Evolutionary conservation across 1,140 invertebrate species (phyloP).

Genomic region (Adelges cooleyi): DNA sequence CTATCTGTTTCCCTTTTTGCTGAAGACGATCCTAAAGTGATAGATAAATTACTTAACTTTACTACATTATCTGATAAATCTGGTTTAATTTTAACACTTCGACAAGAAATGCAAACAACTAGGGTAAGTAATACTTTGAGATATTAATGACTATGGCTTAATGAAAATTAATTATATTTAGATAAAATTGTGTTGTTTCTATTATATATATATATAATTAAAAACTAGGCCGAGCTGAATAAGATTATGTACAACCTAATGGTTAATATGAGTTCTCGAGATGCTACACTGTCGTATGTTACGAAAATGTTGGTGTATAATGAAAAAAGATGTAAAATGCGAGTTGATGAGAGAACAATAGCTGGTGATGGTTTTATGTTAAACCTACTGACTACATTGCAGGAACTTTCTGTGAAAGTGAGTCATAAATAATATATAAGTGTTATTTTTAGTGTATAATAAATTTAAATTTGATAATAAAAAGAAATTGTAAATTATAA

Average conservation of each 20-base stretch:
- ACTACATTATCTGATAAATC: constrained; percentile 44
- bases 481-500: too few relatives aligned
- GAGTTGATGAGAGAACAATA: constrained; percentile 70
- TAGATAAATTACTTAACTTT: constrained; percentile 51
- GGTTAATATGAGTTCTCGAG: constrained; percentile 62
- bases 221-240: constrained; percentile 50
- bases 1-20: constrained; percentile 80
- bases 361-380: constrained; percentile 90
- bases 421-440: too few relatives aligned
- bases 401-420: constrained; percentile 44
- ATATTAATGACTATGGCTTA: neutral
- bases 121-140: constrained; percentile 38
- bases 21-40: constrained; percentile 77
- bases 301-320: constrained; percentile 63
- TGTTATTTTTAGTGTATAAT: too few relatives aligned
- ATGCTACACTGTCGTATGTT: constrained; percentile 65
- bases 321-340: constrained; percentile 76
- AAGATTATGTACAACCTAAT: constrained; percentile 74
- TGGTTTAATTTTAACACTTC: constrained; percentile 48
- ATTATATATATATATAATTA: too few relatives aligned
- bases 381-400: constrained; percentile 80
- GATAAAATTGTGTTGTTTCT: too few relatives aligned
- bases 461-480: too few relatives aligned
- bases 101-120: constrained; percentile 55
- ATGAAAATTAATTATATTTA: neutral